Base-by-base conservation (phyloP, 2,113 vertebrate genomes). In the Poeciliopsis turrubarensis region DNA sequence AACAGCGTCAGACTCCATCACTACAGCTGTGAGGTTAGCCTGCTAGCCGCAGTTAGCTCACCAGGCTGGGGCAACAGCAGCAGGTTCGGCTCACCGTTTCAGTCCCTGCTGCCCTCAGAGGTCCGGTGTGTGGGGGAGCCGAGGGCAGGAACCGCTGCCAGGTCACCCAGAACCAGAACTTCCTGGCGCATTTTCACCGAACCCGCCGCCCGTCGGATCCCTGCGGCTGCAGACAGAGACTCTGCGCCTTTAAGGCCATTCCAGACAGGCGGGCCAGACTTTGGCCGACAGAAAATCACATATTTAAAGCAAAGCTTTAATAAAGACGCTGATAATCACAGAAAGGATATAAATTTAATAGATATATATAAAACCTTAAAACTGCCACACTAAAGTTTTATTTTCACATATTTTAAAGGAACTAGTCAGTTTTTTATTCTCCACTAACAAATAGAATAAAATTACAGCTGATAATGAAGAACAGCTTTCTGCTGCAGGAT, bases 261-360 rank as follows among this genome's bases (percentile, higher is more conserved):
- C 88, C 94, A 93, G 91, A 92, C 92, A 89, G 84, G 71, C 75
- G 73, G 81, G 85, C 75, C 86, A 89, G 91, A 91, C 78, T 87
- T 92, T 1, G 14, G 92, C 92, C 92, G 89, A 94, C 91, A 75
- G 0, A 79, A 87, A 87, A 67, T 67, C 19, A 13, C 32, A 37
- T 65, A 37, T 12, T n/a, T 5, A n/a, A 63, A 63, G 29, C 0
- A 63, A 34, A 31, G 17, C 61, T 14, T 62, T 62, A 19, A 62
- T 14, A 29, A 62, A 62, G 12, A 30, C 4, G 4, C 5, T 31
- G 60, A 13, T 29, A 10, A 13, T 26, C 2, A 29, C 13, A 26
- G n/a, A 15, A 14, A 30, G 13, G 11, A 8, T 29, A 29, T 22
- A 19, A 3, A 25, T 54, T 54, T 54, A 51, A 41, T 51, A 2